Percentiles rank a stretch among this genome's conserved stretches.
Evolutionary conservation across 2,888 invertebrate species (phyloP).

Genomic region (Nephrotoma appendiculata): DNA sequence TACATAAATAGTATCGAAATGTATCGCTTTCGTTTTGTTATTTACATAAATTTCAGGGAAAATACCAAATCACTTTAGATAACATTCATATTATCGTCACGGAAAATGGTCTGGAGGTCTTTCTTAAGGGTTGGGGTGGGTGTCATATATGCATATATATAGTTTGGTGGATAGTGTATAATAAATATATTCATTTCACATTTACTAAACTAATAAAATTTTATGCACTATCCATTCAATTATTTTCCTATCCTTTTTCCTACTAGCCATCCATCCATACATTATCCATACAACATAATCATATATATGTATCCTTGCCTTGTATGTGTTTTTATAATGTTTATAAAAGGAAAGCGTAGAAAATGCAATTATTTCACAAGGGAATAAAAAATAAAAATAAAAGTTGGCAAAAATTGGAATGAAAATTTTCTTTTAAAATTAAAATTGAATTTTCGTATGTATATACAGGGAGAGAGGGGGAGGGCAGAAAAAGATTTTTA

Average conservation of each 20-base stretch:
- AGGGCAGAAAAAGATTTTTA: background rate
- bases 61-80: background rate
- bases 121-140: background rate
- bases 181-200: background rate
- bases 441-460: background rate
- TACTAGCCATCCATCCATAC: background rate
- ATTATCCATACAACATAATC: too few species aligned
- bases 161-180: background rate
- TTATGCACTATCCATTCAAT: background rate
- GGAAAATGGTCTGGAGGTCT: background rate
- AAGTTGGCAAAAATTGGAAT: background rate
- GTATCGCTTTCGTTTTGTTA: background rate
- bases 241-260: background rate
- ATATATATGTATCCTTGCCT: background rate
- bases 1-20: background rate
- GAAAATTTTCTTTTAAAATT: background rate
- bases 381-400: background rate
- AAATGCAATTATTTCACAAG: background rate
- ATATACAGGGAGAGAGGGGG: background rate
- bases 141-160: too few species aligned
- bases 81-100: background rate
- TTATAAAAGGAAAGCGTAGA: background rate
- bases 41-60: background rate
- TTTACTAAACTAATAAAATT: background rate
- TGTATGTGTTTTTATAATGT: background rate